Evolutionary conservation across 2,888 invertebrate species (phyloP), one percentile per base, ranked within the genome.

Genomic region (Pherbina coryleti): DNA sequence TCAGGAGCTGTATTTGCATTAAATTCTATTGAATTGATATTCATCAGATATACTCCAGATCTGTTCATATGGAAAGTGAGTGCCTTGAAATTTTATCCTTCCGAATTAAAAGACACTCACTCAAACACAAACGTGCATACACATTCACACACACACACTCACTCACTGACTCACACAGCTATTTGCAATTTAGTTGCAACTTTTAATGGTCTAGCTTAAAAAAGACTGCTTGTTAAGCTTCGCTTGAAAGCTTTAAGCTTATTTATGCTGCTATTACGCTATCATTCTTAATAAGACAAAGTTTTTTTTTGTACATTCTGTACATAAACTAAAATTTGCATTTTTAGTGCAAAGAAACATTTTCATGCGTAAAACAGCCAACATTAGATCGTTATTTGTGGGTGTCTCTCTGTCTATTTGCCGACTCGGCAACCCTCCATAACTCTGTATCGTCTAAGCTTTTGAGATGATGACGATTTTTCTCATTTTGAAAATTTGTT

Each of bases 311-410:
- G 8, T 34, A 4, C 17, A 34, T 64, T 64, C 31, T 28, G n/a
- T 31, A n/a, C 17, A 64, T 34, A 17, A 31, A 34, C 34, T 31
- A 19, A 37, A 67, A 67, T 67, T 67, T 67, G 44, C 31, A 67
- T 67, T 19, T 37, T 37, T 34, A 22, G 34, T 37, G 34, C 37
- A 22, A 34, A 37, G 17, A 34, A n/a, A 67, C 67, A 67, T 67
- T 44, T 37, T 37, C 67, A 44, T 67, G 44, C 67, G 44, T 67
- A 67, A 67, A 44, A n/a, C 67, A 37, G n/a, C 25, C 67, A 19
- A 37, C 44, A 44, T 67, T 67, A 67, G 44, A 67, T 37, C 44
- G 67, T 19, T 69, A 49, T 49, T 25, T 69, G 5, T 11, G 22
- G 22, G 11, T 28, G 4, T 64, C 31, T n/a, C 11, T 19, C 57